These are phyloP conservation scores for Pollenia griseotomentosa DNA, from an alignment of 2,888 invertebrate species.

Conservation along the genomic window DNA sequence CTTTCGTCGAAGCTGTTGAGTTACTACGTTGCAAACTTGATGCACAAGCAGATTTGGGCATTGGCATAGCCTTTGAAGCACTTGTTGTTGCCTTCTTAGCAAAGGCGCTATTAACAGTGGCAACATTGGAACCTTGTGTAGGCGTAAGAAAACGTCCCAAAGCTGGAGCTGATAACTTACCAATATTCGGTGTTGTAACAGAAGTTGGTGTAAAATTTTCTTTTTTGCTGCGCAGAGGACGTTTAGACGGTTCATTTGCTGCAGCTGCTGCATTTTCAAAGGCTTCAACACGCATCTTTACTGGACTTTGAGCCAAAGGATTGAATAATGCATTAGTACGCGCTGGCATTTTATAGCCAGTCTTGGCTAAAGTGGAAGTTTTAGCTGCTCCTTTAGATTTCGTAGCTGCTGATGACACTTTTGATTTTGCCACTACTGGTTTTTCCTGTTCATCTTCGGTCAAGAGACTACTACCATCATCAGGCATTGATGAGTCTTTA, in stretches of 20 bases:
- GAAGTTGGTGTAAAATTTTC: conserved; percentile 78
- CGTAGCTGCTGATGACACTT: conserved; percentile 54
- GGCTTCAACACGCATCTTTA: conserved; percentile 87
- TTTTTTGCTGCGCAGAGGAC: conserved; percentile 78
- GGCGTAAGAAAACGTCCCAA: conserved; percentile 82
- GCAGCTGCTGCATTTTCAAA: conserved; percentile 85
- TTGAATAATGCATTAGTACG: conserved; percentile 83
- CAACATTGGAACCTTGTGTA: conserved; percentile 78
- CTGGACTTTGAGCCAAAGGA: conserved; percentile 86
- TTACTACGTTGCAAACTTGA: conserved; percentile 76
- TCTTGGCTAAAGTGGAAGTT: conserved; percentile 74
- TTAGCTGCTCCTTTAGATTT: conserved; percentile 72
- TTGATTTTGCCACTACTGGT: conserved; percentile 42
- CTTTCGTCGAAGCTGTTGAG: conserved; percentile 76
- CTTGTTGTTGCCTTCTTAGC: conserved; percentile 81
- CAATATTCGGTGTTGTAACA: conserved; percentile 79
- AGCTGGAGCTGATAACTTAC: conserved; percentile 76
- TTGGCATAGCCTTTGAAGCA: conserved; percentile 79
- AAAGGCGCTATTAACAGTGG: conserved; percentile 73
- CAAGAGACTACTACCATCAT: conserved; percentile 79
- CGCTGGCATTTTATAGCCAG: conserved; percentile 77
- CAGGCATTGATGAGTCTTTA: conserved; percentile 75
- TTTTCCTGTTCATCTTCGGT: conserved; percentile 81
- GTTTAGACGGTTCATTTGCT: conserved; percentile 74
- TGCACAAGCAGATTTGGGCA: conserved; percentile 76